A percentile compares a stretch with the other conserved stretches of the same genome.
phyloP scores from a whole-genome alignment of 2,888 invertebrate species.

The Xestia ashworthii region DNA sequence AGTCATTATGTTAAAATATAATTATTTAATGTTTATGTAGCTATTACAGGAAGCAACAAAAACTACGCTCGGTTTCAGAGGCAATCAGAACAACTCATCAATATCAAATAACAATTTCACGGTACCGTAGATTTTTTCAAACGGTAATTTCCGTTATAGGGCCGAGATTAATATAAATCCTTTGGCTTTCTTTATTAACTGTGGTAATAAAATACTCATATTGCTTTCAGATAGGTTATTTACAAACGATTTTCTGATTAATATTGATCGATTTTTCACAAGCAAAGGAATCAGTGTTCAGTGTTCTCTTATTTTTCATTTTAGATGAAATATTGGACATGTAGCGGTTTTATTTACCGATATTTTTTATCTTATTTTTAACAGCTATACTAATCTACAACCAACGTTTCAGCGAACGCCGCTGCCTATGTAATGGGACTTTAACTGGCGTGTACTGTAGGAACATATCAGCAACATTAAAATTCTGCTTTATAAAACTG shows the following conservation, averaged over 20 bases:
- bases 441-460: neutral
- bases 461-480: neutral
- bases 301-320: too few relatives aligned
- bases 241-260: neutral
- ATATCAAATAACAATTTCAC: conserved; percentile 29
- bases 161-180: conserved; percentile 8
- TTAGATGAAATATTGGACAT: neutral
- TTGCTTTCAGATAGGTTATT: neutral
- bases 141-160: conserved; percentile 37
- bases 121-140: neutral
- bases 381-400: neutral
- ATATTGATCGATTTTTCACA: neutral
- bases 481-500: neutral
- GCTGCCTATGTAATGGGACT: neutral
- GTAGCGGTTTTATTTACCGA: neutral
- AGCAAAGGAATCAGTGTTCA: neutral
- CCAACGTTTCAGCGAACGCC: neutral
- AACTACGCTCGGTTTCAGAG: neutral
- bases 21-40: neutral
- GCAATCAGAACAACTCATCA: conserved; percentile 8
- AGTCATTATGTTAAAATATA: neutral
- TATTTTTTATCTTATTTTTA: neutral
- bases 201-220: conserved; percentile 11
- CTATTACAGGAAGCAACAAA: conserved; percentile 2
- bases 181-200: neutral